Conservation (phyloP, 2,113 vertebrate species). For the Nyctibius bracteatus region DNA sequence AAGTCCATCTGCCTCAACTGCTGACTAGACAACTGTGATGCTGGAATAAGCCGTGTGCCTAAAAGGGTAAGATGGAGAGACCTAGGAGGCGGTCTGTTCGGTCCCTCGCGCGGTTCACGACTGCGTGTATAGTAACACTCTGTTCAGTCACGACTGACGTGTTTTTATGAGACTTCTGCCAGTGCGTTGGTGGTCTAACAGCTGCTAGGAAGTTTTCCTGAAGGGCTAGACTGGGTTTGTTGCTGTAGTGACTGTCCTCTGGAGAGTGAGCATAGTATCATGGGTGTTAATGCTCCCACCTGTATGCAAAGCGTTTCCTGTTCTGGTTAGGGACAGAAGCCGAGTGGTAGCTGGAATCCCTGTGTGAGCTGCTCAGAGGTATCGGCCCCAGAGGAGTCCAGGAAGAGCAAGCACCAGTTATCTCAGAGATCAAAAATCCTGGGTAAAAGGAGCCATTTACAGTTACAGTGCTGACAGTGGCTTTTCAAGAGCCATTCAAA, state of each 20-base stretch:
- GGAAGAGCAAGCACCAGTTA: neutral
- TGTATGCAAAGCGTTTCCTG: neutral
- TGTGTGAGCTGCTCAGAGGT: neutral
- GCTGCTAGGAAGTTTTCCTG: neutral
- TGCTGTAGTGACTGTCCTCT: neutral
- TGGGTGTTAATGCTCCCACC: neutral
- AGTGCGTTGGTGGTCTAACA: neutral
- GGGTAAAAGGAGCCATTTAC: neutral
- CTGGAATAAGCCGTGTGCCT: neutral
- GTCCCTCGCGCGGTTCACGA: accelerated
- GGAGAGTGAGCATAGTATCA: neutral
- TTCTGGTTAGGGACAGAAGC: neutral
- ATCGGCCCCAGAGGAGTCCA: neutral
- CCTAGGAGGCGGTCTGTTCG: accelerated
- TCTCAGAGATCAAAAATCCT: neutral
- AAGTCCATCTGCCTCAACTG: neutral
- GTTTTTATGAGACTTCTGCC: neutral
- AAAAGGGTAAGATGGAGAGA: neutral
- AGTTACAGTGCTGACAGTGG: neutral
- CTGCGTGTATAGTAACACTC: neutral
- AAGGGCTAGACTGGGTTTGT: neutral
- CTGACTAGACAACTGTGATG: neutral
- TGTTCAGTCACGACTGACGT: accelerated
- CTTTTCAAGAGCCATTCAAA: neutral
- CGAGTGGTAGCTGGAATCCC: accelerated